Conservation (phyloP, 37 sponge, comb jelly and placozoan genomes). For the Dysidea cf. avara region DNA sequence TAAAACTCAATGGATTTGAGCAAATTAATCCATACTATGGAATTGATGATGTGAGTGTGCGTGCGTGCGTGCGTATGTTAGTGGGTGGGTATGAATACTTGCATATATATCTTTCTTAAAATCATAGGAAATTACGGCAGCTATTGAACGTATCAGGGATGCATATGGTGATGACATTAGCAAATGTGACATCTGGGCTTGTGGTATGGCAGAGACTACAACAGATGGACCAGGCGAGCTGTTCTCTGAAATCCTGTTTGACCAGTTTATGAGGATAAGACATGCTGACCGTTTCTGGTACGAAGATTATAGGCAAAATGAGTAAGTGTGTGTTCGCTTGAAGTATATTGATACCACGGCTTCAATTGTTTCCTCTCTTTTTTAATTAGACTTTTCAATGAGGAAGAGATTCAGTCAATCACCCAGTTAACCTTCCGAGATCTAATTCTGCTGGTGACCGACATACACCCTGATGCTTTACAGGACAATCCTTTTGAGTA, state of each 20-base stretch:
- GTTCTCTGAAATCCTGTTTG: slow-evolving; percentile 80
- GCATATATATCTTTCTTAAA: not conserved
- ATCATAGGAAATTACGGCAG: slow-evolving; percentile 36
- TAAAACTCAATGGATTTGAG: slow-evolving; percentile 43
- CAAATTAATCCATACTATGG: slow-evolving; percentile 80
- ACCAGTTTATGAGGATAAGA: slow-evolving; percentile 92
- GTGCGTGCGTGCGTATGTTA: too few species aligned
- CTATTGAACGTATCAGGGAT: slow-evolving; percentile 73
- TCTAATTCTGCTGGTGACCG: slow-evolving; percentile 37
- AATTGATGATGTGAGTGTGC: slow-evolving; percentile 6
- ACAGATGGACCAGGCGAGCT: slow-evolving; percentile 82
- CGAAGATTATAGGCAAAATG: slow-evolving; percentile 73
- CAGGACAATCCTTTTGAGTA: slow-evolving; percentile 66
- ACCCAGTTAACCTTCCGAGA: slow-evolving; percentile 48
- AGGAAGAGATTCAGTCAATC: slow-evolving; percentile 69
- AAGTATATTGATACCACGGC: not conserved
- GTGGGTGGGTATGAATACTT: too few species aligned
- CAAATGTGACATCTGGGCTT: slow-evolving; percentile 90
- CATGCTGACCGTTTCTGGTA: slow-evolving; percentile 96
- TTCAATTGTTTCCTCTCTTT: too few species aligned
- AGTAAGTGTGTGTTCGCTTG: slow-evolving; percentile 55
- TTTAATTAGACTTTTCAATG: slow-evolving; percentile 57
- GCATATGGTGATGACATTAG: slow-evolving; percentile 79
- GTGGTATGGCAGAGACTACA: slow-evolving; percentile 84
- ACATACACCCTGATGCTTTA: slow-evolving; percentile 47